Evolutionary conservation across 1,140 invertebrate genomes (phyloP), one percentile per base, ranked within the genome.

Genomic region (Bombus superbus): DNA sequence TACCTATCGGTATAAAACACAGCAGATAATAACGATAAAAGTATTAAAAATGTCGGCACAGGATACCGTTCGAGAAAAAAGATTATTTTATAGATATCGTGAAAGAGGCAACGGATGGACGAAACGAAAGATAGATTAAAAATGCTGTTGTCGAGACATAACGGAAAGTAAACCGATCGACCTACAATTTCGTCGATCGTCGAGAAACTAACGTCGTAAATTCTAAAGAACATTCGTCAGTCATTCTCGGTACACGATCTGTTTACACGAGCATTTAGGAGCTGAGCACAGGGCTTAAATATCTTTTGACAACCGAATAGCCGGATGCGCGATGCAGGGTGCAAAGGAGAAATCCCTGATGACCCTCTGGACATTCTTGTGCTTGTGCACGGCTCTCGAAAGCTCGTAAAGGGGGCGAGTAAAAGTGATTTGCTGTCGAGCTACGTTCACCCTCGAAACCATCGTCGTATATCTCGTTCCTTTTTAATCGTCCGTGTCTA

Each of bases 251-350:
- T 81, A 74, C 57, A 80, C 72, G 76, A 86, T 88, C 79, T 89
- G 83, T 90, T 90, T 86, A 88, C 86, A 78, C 62, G 78, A 64
- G 35, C 59, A 59, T 84, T 89, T 83, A 85, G 74, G 81, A 84
- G 32, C 47, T 53, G 71, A 78, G 47, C 74, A 76, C 22, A 62
- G 38, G 38, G 62, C 81, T 88, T 86, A 90, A 89, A 86, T 89
- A 90, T 86, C 80, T 88, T 77, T 68, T 81, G 80, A 88, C 86
- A 74, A 66, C 38, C 71, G 74, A 87, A 85, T 44, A 38, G 68
- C 62, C 77, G 62, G 77, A 59, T 77, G 44, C 79, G 35, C 35
- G 64, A 38, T 22, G 53, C 42, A 47, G 72, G 81, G 18, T 62
- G 47, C 76, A n/a, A 57, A 53, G 64, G n/a, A 77, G 62, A 38